These are phyloP conservation scores for Pseudanteris insignis DNA, from an alignment of 2,888 invertebrate genomes.

Conservation along the genomic window DNA sequence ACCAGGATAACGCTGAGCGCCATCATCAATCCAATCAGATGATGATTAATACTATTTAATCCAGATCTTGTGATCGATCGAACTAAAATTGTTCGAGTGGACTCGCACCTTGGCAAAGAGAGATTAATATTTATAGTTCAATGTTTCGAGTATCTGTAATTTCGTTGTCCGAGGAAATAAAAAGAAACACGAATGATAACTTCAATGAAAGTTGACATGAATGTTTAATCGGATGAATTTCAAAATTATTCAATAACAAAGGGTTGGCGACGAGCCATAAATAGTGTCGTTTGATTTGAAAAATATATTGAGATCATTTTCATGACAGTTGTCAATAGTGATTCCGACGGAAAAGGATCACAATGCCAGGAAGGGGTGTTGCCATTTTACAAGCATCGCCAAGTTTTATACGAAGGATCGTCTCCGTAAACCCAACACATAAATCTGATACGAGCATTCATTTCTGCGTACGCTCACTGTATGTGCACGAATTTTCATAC, in stretches of 20 bases:
- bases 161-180: too few relatives aligned
- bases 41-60: constrained; percentile 31
- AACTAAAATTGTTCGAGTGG: constrained; percentile 29
- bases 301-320: constrained; percentile 12
- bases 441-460: constrained; percentile 31
- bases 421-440: constrained; percentile 20
- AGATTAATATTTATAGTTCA: constrained; percentile 19
- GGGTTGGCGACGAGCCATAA: constrained; percentile 4
- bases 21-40: constrained; percentile 23
- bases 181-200: too few relatives aligned
- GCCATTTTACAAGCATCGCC: constrained; percentile 8
- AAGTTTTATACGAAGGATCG: constrained; percentile 27
- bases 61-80: constrained; percentile 33
- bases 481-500: constrained; percentile 23
- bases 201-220: too few relatives aligned
- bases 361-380: constrained; percentile 12
- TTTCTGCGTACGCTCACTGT: constrained; percentile 15
- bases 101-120: constrained; percentile 29
- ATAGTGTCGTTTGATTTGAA: constrained; percentile 1
- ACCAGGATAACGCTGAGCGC: constrained; percentile 25
- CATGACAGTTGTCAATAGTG: constrained; percentile 21
- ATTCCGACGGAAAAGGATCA: constrained; percentile 2
- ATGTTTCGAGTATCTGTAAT: too few relatives aligned
- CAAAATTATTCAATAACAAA: constrained; percentile 9
- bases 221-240: too few relatives aligned